These are phyloP conservation scores for Vanacampus margaritifer DNA, from an alignment of 2,113 vertebrate species.

Conservation along the genomic window DNA sequence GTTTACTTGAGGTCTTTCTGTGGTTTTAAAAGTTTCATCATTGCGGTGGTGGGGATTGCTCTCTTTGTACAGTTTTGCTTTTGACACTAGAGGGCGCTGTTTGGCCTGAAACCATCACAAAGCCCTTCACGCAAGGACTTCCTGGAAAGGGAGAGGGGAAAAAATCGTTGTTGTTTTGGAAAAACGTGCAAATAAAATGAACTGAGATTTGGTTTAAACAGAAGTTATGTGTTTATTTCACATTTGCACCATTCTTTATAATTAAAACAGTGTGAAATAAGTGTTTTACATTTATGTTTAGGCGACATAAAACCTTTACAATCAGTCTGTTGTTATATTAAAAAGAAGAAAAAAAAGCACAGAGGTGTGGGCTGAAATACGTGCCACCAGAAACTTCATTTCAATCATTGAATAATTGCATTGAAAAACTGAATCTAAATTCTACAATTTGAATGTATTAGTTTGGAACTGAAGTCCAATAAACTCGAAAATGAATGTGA, in stretches of 20 bases:
- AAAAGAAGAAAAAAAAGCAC: too few relatives aligned
- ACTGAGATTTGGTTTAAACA: background rate
- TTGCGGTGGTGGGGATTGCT: conserved; percentile 12
- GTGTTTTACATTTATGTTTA: too few relatives aligned
- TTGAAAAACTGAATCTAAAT: too few relatives aligned
- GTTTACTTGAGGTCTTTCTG: conserved; percentile 13
- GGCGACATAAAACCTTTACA: too few relatives aligned
- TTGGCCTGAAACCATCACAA: conserved; percentile 30
- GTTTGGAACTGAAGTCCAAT: too few relatives aligned
- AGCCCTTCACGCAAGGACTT: conserved; percentile 21
- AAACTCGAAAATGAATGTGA: too few relatives aligned
- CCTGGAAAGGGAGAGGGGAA: background rate
- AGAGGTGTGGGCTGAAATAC: too few relatives aligned
- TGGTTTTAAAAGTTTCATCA: conserved; percentile 18
- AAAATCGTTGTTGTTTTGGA: conserved; percentile 2
- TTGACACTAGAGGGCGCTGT: conserved; percentile 65
- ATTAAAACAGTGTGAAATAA: background rate
- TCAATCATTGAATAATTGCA: too few relatives aligned
- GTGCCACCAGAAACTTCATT: too few relatives aligned
- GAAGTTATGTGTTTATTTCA: conserved; percentile 21
- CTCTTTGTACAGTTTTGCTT: conserved; percentile 11
- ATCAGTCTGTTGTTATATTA: too few relatives aligned
- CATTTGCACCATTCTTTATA: background rate
- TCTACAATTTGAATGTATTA: too few relatives aligned
- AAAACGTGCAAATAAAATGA: conserved; percentile 20